Percentiles rank a stretch among this genome's conserved stretches.
Conservation (phyloP, 2,797 vertebrate species). For the Malacoctenus gilli region DNA sequence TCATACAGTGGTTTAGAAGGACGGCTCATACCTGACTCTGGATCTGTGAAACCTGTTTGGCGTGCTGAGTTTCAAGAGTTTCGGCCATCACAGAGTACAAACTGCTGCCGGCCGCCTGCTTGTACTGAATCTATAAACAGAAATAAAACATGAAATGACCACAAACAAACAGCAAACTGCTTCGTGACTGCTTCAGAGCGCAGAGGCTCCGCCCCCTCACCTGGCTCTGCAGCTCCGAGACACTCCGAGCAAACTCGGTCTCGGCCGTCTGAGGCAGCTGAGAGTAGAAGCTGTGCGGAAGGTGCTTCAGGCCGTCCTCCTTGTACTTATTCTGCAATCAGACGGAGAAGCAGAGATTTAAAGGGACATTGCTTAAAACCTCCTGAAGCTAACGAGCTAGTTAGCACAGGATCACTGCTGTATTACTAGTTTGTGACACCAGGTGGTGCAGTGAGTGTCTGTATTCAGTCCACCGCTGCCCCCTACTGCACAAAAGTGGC, state of each 20-base stretch:
- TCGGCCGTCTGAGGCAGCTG: constrained; percentile 88
- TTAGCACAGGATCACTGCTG: too few species aligned
- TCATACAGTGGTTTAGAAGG: too few species aligned
- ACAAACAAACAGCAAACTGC: too few species aligned
- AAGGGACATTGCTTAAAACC: too few species aligned
- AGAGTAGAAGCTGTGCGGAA: constrained; percentile 85
- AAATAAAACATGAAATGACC: neutral
- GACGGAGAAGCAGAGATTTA: neutral
- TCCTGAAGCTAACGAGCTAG: too few species aligned
- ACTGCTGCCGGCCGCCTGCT: constrained; percentile 77
- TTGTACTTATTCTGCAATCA: constrained; percentile 86
- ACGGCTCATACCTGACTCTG: constrained; percentile 87
- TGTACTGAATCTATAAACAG: constrained; percentile 83
- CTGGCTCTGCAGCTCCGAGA: constrained; percentile 67
- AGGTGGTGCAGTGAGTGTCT: too few species aligned
- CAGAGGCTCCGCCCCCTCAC: too few species aligned
- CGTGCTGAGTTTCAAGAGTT: constrained; percentile 89
- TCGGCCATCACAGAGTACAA: constrained; percentile 88
- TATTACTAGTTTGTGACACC: too few species aligned
- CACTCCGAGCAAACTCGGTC: constrained; percentile 58
- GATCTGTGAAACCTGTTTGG: constrained; percentile 83
- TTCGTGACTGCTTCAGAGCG: too few species aligned
- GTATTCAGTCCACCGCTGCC: too few species aligned
- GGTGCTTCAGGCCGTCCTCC: constrained; percentile 77
- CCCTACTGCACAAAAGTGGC: too few species aligned